A percentile compares a stretch with the other conserved stretches of the same genome.
Evolutionary conservation across 2,113 vertebrate species (phyloP).

Genomic region (Sakesphorus luctuosus): DNA sequence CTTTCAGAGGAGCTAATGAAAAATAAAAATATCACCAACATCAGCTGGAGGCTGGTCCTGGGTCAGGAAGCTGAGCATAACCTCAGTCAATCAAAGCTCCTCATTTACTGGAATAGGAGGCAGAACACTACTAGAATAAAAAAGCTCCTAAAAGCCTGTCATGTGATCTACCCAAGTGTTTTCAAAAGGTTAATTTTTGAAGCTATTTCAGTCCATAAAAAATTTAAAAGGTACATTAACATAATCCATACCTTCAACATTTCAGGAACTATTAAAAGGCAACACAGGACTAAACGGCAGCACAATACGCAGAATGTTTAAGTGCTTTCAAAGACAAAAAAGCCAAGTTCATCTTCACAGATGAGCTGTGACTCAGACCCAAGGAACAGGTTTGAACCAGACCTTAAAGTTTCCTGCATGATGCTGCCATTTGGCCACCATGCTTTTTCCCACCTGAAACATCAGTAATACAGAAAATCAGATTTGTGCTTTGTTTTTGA

Average conservation of each 20-base stretch:
- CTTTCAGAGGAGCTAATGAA: not conserved
- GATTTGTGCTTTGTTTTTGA: not conserved
- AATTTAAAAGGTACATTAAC: conserved; percentile 55
- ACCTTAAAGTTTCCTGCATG: not conserved
- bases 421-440: not conserved
- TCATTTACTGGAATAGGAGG: conserved; percentile 19
- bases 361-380: not conserved
- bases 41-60: not conserved
- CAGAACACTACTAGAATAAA: not conserved
- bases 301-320: not conserved
- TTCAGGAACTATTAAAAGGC: conserved; percentile 46
- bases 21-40: conserved; percentile 18
- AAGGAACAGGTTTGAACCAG: not conserved
- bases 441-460: not conserved
- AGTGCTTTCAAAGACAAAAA: conserved; percentile 27
- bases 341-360: not conserved
- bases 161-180: not conserved
- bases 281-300: not conserved
- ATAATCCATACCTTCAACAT: conserved; percentile 48
- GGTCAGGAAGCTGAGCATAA: not conserved
- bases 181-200: conserved; percentile 54
- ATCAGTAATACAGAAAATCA: not conserved
- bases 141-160: conserved; percentile 20
- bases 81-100: not conserved
- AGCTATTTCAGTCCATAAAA: conserved; percentile 52